Conservation (phyloP, 2,113 vertebrate species). For the Phainopepla nitens region DNA sequence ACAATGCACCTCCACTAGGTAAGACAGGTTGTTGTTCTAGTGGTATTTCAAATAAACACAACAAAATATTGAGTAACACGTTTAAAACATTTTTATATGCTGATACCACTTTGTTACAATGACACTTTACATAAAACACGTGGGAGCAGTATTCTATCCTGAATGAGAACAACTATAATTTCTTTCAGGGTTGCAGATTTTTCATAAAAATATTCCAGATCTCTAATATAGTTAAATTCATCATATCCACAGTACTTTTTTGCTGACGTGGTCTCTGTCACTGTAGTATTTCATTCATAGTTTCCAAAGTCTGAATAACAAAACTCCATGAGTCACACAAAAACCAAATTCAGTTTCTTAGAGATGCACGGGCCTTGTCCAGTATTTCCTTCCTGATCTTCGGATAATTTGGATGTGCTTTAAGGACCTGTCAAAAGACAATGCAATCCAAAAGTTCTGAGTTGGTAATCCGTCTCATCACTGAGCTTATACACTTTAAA, state of each 20-base stretch:
- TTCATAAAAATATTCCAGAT: background rate
- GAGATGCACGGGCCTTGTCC: conserved; percentile 89
- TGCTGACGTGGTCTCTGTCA: background rate
- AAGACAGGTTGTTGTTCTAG: background rate
- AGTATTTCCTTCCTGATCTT: conserved; percentile 96
- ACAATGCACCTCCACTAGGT: background rate
- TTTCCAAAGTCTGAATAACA: background rate
- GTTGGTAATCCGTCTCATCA: background rate
- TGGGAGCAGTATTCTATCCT: background rate
- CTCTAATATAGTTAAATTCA: background rate
- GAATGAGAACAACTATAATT: background rate
- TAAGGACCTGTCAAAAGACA: conserved; percentile 81
- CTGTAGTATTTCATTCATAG: background rate
- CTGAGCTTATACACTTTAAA: background rate
- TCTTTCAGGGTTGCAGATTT: background rate
- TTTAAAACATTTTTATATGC: background rate
- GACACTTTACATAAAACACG: background rate
- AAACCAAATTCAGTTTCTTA: conserved; percentile 76
- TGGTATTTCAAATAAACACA: background rate
- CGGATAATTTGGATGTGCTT: conserved; percentile 89
- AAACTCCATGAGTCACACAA: background rate
- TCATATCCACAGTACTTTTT: background rate
- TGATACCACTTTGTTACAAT: background rate
- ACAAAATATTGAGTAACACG: background rate
- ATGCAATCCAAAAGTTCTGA: background rate